phyloP scores from a whole-genome alignment of 2,888 invertebrate species.

The Pseudococcus jackbeardsleyi region DNA sequence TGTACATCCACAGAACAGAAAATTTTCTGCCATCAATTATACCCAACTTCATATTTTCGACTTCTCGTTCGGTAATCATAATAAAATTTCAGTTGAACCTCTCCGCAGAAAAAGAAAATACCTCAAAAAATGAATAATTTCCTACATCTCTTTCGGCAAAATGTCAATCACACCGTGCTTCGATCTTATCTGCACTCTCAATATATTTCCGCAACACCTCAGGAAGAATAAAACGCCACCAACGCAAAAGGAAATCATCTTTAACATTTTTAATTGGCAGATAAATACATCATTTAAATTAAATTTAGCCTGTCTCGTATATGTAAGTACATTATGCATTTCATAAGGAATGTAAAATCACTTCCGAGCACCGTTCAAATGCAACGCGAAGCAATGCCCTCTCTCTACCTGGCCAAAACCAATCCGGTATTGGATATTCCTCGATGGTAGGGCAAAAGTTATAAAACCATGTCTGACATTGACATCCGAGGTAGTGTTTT shows the following conservation, averaged over 20 bases:
- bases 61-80: too few relatives aligned
- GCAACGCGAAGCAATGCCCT: conserved; percentile 60
- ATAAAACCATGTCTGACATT: conserved; percentile 65
- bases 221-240: not conserved
- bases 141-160: too few relatives aligned
- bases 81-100: too few relatives aligned
- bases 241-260: conserved; percentile 26
- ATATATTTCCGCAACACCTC: not conserved
- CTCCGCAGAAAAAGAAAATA: too few relatives aligned
- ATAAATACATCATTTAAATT: conserved; percentile 50
- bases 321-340: not conserved
- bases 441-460: conserved; percentile 64
- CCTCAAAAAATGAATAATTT: too few relatives aligned
- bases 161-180: not conserved
- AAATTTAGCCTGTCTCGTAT: not conserved
- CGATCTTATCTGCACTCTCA: not conserved
- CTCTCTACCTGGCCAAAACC: conserved; percentile 38
- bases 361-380: conserved; percentile 20
- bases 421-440: conserved; percentile 59
- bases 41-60: too few relatives aligned
- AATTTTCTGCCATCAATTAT: too few relatives aligned
- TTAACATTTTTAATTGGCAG: conserved; percentile 53
- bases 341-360: conserved; percentile 41
- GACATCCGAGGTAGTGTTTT: conserved; percentile 63
- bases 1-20: too few relatives aligned